phyloP scores from a whole-genome alignment of 2,888 invertebrate genomes.

The Chrysotoxum bicinctum region DNA sequence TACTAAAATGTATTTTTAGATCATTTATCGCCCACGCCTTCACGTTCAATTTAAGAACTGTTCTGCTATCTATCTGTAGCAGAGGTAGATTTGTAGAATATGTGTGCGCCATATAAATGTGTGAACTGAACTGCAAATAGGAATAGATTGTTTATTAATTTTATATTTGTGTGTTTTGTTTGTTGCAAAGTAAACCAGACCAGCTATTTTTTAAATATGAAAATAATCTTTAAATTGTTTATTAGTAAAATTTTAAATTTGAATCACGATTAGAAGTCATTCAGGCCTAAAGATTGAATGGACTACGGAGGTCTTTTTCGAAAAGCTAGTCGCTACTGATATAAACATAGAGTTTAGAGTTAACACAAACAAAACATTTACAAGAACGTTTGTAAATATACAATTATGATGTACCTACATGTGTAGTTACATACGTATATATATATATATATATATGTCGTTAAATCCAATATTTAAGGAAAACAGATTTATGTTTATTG shows the following conservation, averaged over 20 bases:
- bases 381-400: no score
- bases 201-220: background rate
- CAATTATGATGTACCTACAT: no score
- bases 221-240: background rate
- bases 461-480: no score
- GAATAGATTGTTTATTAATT: background rate
- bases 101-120: background rate
- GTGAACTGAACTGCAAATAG: background rate
- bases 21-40: background rate
- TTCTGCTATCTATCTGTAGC: background rate
- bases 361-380: no score
- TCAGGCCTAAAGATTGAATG: no score
- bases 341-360: no score
- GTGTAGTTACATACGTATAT: no score
- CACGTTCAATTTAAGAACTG: background rate
- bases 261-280: background rate
- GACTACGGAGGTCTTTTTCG: no score
- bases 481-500: no score
- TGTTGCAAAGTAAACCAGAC: constrained; percentile 6
- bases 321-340: no score
- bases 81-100: background rate
- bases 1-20: background rate
- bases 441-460: no score
- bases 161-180: background rate
- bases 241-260: background rate